Base-by-base conservation (phyloP, 2,888 invertebrate species). In the Agapostemon virescens region DNA sequence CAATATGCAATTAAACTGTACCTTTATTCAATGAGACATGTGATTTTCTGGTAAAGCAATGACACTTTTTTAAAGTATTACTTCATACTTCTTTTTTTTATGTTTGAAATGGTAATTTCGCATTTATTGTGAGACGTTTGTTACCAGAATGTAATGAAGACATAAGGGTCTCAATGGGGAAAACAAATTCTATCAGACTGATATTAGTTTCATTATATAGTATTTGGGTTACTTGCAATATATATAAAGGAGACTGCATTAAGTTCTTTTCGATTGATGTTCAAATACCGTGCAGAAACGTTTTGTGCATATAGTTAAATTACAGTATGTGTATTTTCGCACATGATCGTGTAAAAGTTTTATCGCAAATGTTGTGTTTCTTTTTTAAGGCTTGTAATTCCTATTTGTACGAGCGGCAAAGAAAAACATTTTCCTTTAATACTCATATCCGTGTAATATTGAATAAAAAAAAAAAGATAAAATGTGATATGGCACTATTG, bases 391-490 rank as follows among this genome's bases (percentile, higher is more conserved):
- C 68, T 42, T 72, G 76, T 74, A 79, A 63, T 76, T 79, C 81
- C 68, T 77, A 77, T 79, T 80, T 69, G 70, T 64, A 42, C 38
- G 64, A 81, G 79, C 73, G 74, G 58, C 72, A 71, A 74, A 67
- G 79, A 78, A 67, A 81, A 78, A 76, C 45, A 80, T 66, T 80
- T 80, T 82, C 71, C 84, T 79, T 81, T 81, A 88, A 89, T 89
- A 89, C 83, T 89, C 87, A 85, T 83, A 77, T 79, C 82, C 83
- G 69, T 86, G 82, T 82, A 84, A 87, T 81, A 69, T 81, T 84
- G 73, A 88, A 74, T 67, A 79, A 82, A 66, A 79, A 77, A 81
- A 61, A 69, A 58, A 64, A 76, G 75, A 81, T 17, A 69, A 63
- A 79, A 77, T 82, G 82, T 69, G 81, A 83, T 77, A 73, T 40